phyloP scores from a whole-genome alignment of 30 jellyfish, hydroid and myxozoan species.

The Mastigias papua region DNA sequence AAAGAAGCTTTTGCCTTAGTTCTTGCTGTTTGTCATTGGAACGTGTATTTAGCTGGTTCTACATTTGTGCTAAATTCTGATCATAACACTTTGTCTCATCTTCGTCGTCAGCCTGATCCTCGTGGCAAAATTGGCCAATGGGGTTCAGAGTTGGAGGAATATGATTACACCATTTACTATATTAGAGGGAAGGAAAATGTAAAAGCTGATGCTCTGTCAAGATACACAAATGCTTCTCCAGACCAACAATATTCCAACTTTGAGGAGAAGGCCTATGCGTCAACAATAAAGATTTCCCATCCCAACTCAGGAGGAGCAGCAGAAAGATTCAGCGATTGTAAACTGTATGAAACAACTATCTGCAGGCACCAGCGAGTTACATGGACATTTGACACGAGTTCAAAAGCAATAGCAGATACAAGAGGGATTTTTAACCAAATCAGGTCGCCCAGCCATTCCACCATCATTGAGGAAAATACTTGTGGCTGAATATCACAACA shows the following conservation, averaged over 20 bases:
- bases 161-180: conserved; percentile 38
- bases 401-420: conserved; percentile 29
- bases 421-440: conserved; percentile 25
- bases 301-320: conserved; percentile 47
- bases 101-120: background rate
- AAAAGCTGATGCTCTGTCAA: conserved; percentile 66
- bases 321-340: conserved; percentile 11
- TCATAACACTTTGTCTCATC: conserved; percentile 13
- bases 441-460: conserved; percentile 53
- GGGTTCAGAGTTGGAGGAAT: conserved; percentile 35
- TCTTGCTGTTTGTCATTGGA: conserved; percentile 14
- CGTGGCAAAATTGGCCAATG: conserved; percentile 30
- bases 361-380: background rate
- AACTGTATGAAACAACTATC: conserved; percentile 12
- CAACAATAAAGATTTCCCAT: background rate
- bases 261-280: conserved; percentile 12
- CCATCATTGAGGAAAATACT: conserved; percentile 16
- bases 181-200: conserved; percentile 22
- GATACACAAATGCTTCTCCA: conserved; percentile 64
- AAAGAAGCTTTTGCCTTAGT: conserved; percentile 12
- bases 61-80: conserved; percentile 2
- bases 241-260: background rate
- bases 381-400: conserved; percentile 37
- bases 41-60: conserved; percentile 8
- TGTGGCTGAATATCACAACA: conserved; percentile 6